These are phyloP conservation scores for Microcebus lehilahytsara DNA, from an alignment of 2,113 vertebrate species.

Conservation along the genomic window DNA sequence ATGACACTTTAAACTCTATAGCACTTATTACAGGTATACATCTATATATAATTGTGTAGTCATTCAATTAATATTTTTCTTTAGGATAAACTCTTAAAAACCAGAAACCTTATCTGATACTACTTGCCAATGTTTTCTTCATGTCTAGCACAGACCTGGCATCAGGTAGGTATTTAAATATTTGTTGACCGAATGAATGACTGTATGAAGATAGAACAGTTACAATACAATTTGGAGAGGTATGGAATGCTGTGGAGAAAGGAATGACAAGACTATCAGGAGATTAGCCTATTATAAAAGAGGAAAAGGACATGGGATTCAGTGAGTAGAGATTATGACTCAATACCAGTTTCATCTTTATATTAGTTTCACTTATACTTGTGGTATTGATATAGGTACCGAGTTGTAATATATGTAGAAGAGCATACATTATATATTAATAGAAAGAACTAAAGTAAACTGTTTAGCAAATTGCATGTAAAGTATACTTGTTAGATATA, in stretches of 20 bases:
- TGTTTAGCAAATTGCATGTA: background rate
- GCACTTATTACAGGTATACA: background rate
- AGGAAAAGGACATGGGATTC: accelerated
- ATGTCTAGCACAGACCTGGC: background rate
- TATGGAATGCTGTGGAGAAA: background rate
- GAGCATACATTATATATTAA: background rate
- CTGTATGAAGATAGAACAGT: background rate
- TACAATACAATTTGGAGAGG: background rate
- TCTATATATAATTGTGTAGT: background rate
- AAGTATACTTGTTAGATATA: background rate
- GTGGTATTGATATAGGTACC: background rate
- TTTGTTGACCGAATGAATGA: background rate
- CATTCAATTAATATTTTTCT: background rate
- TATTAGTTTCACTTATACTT: background rate
- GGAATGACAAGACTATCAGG: background rate
- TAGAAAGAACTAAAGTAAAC: background rate
- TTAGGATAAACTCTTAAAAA: background rate
- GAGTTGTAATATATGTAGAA: background rate
- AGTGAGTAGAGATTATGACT: background rate
- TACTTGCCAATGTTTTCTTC: background rate
- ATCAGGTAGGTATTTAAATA: background rate
- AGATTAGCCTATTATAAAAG: background rate
- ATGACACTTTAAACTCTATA: background rate
- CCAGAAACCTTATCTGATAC: background rate
- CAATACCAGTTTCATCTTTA: background rate